These are phyloP conservation scores for Sitta carolinensis DNA, from an alignment of 2,797 vertebrate genomes.

Conservation along the genomic window DNA sequence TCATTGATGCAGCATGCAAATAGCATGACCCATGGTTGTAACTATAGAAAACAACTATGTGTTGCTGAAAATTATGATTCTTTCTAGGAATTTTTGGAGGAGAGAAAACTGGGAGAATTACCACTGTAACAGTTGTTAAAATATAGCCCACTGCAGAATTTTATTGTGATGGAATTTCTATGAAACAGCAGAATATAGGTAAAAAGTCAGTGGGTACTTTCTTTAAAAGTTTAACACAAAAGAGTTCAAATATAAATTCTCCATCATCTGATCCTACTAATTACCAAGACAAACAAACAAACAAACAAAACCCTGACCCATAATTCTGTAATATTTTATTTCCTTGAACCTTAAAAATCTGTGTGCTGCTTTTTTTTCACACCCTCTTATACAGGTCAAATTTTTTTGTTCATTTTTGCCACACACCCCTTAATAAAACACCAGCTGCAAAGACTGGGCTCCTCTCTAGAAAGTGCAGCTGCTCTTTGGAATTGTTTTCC, in stretches of 20 bases:
- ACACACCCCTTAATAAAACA: background rate
- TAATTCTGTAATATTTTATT: background rate
- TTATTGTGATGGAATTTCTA: background rate
- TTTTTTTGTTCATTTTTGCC: background rate
- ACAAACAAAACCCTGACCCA: accelerated
- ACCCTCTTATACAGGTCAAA: background rate
- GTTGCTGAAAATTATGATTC: background rate
- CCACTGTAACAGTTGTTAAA: background rate
- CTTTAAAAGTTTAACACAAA: background rate
- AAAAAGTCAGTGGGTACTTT: background rate
- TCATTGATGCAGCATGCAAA: background rate
- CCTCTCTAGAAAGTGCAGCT: background rate
- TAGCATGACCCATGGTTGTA: background rate
- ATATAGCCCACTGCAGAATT: background rate
- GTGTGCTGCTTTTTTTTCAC: background rate
- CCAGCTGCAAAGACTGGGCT: background rate
- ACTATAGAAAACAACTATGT: background rate
- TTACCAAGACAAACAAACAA: background rate
- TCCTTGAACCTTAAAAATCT: background rate
- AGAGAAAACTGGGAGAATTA: background rate
- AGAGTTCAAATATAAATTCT: background rate
- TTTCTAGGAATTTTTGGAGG: background rate
- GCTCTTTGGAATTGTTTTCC: background rate
- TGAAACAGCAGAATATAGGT: background rate
- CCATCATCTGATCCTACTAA: background rate